Base-by-base conservation (phyloP, 2,797 vertebrate species). In the Scomberomorus guttatus region DNA sequence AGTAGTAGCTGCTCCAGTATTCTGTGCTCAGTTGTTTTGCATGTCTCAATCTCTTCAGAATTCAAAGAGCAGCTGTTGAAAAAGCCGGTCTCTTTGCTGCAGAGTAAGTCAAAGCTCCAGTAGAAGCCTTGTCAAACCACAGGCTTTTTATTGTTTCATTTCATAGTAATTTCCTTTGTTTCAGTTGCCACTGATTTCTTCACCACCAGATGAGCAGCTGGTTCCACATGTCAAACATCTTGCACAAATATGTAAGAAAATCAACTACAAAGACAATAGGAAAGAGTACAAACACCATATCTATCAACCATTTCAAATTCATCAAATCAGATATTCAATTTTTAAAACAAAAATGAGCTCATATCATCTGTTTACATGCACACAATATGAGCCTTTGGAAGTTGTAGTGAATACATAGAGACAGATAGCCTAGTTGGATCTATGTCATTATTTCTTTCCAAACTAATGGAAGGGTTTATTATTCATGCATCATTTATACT, bases 121-220 rank as follows among this genome's bases (percentile, higher is more conserved):
- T n/a, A 22, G 54, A 64, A 66, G 44, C 18, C 42, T 50, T 79
- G 75, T 81, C 69, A 84, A 52, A 72, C 59, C 34, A 72, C 20
- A 12, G 15, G 44, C 44, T 22, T 54, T 55, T 62, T 25, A 54
- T 64, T 60, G 44, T 59, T 52, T 62, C 39, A 39, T 6, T 3
- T 76, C 63, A 39, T 12, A 20, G 17, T 32, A 9, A 25, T 70
- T 67, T 64, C 25, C 56, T 77, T 72, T 69, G 60, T 72, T 68
- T 22, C 39, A 9, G 6, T 34, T 48, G 12, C 9, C 13, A 61
- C 18, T 27, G 37, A 67, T 59, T 55, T 63, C 18, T 65, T 32
- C 13, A 11, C 6, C 34, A 75, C 6, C 56, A 48, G 60, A 74
- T 24, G 56, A 75, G 57, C 63, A 74, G 60, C 39, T 59, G 37